Percentiles rank a stretch among this genome's conserved stretches.
These are phyloP conservation scores for Ochotona princeps DNA, from an alignment of 2,113 vertebrate genomes.

Conservation along the genomic window DNA sequence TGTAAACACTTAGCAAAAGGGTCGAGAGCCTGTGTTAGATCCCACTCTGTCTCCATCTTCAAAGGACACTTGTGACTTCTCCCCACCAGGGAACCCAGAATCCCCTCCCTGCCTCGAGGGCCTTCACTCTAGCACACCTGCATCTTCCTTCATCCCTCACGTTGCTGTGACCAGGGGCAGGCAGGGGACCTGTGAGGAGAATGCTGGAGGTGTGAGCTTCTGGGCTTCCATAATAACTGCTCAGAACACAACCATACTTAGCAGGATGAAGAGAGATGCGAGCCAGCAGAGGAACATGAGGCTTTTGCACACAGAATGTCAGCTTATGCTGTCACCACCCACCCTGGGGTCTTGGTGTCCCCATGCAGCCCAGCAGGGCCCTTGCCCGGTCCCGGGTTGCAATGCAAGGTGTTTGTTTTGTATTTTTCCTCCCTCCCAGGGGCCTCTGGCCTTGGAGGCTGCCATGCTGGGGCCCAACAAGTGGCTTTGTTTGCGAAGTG, in stretches of 20 bases:
- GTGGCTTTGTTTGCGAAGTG: conserved; percentile 75
- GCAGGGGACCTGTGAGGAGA: neutral
- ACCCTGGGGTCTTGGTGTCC: neutral
- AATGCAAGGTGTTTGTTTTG: conserved; percentile 32
- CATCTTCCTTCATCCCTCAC: neutral
- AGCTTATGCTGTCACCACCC: too few relatives aligned
- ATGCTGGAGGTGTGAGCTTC: accelerated
- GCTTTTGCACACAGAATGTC: accelerated
- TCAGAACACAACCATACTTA: neutral
- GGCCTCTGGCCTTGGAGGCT: conserved; percentile 50
- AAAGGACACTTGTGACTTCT: neutral
- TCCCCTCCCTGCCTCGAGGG: neutral
- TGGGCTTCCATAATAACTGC: accelerated
- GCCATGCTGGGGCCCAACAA: conserved; percentile 61
- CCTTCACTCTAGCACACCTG: neutral
- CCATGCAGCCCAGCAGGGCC: neutral
- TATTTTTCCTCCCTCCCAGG: conserved; percentile 66
- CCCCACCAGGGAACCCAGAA: neutral
- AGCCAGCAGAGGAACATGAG: neutral
- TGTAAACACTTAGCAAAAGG: neutral
- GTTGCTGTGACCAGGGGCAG: neutral
- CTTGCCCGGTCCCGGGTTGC: neutral
- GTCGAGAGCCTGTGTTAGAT: accelerated
- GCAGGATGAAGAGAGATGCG: neutral
- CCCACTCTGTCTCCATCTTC: neutral